A percentile compares a stretch with the other conserved stretches of the same genome.
Conservation (phyloP, 2,113 vertebrate species). For the Saccopteryx leptura region DNA sequence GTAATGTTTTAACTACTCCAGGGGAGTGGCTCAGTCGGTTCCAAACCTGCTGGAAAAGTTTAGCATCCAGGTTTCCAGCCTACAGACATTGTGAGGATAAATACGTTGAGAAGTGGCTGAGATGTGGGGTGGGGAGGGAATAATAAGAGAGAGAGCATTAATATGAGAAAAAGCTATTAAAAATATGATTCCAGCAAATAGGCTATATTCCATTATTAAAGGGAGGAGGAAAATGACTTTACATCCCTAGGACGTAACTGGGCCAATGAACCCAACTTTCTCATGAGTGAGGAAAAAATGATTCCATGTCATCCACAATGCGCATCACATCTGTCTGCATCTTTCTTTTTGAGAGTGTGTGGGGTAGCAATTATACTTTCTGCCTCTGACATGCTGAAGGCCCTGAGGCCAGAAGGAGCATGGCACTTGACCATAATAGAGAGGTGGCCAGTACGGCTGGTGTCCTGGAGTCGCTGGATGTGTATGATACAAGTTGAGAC, state of each 20-base stretch:
- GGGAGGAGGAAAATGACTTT: neutral
- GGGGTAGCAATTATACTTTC: neutral
- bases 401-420: neutral
- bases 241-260: neutral
- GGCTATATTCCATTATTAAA: neutral
- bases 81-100: neutral
- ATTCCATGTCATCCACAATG: neutral
- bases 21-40: neutral
- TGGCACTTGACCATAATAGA: neutral
- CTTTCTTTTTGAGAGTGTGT: neutral
- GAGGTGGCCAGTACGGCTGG: fast-evolving
- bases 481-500: neutral
- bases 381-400: neutral
- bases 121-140: neutral
- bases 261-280: neutral
- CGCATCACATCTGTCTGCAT: neutral
- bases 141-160: neutral
- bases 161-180: neutral
- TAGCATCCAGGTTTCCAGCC: neutral
- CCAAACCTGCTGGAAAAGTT: neutral
- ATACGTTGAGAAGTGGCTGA: neutral
- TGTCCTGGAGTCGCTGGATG: fast-evolving
- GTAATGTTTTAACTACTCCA: constrained; percentile 8
- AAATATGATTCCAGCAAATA: neutral
- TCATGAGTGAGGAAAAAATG: neutral